A percentile compares a stretch with the other conserved stretches of the same genome.
Conservation (phyloP, 2,113 vertebrate genomes). For the Antennarius striatus region DNA sequence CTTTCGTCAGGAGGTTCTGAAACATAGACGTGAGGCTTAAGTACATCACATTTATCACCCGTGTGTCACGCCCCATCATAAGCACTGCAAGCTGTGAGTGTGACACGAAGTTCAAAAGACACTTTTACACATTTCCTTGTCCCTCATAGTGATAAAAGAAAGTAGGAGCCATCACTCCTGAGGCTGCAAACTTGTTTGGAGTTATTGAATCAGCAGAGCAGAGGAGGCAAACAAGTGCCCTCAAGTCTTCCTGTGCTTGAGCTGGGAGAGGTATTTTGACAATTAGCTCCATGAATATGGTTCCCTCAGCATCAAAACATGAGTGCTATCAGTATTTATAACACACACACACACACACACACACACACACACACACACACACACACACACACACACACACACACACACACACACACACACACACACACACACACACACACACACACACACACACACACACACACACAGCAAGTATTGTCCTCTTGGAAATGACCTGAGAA, state of each 20-base stretch:
- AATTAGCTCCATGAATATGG: conserved; percentile 74
- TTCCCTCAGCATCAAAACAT: conserved; percentile 64
- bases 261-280: conserved; percentile 70
- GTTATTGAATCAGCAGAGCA: conserved; percentile 74
- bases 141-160: conserved; percentile 84
- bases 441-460: too few species aligned
- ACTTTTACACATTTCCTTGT: conserved; percentile 55
- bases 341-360: conserved; percentile 21
- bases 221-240: conserved; percentile 78
- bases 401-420: too few species aligned
- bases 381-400: too few species aligned
- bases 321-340: conserved; percentile 70
- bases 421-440: too few species aligned
- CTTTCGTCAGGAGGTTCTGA: conserved; percentile 9
- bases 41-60: background rate
- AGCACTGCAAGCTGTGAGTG: background rate
- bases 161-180: conserved; percentile 72
- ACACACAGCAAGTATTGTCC: too few species aligned
- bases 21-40: conserved; percentile 1
- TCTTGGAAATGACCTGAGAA: too few species aligned
- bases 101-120: conserved; percentile 27
- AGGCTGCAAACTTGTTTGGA: conserved; percentile 72
- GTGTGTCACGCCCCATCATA: conserved; percentile 12
- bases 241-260: conserved; percentile 69
- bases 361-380: too few species aligned